A percentile compares a stretch with the other conserved stretches of the same genome.
Conservation (phyloP, 1,140 invertebrate species). For the Formica exsecta region DNA sequence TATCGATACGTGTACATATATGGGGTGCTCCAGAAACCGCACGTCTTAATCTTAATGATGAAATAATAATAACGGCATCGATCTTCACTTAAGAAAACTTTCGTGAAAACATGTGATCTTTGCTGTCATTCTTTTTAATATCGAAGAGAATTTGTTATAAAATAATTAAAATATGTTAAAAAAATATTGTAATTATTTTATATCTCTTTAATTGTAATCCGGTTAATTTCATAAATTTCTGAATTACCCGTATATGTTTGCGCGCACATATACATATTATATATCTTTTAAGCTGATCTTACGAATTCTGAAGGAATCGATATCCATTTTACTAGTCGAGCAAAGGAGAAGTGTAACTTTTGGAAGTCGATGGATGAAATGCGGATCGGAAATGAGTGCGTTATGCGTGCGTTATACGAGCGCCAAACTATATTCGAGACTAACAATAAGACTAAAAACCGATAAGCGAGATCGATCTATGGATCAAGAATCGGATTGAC, state of each 20-base stretch:
- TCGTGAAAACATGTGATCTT: neutral
- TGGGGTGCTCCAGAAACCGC: neutral
- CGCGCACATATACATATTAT: neutral
- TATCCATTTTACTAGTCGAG: neutral
- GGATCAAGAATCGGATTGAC: slow-evolving; percentile 51
- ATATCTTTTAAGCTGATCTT: neutral
- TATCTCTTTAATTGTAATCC: neutral
- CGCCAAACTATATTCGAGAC: slow-evolving; percentile 61
- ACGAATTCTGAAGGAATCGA: neutral
- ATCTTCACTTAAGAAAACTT: neutral
- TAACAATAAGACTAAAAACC: slow-evolving; percentile 43
- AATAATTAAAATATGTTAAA: slow-evolving; percentile 19
- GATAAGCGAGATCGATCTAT: slow-evolving; percentile 21
- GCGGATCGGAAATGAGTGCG: neutral
- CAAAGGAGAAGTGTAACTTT: slow-evolving; percentile 23
- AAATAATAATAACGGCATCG: neutral
- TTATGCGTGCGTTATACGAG: slow-evolving; percentile 16
- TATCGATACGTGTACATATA: slow-evolving; percentile 11
- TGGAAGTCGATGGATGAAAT: neutral
- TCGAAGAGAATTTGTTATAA: neutral
- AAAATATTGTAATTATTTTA: neutral
- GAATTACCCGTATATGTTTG: neutral
- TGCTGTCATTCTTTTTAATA: neutral
- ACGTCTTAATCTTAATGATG: neutral
- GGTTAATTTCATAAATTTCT: neutral